Conservation (phyloP, 2,113 vertebrate genomes). For the Phrynosoma platyrhinos region DNA sequence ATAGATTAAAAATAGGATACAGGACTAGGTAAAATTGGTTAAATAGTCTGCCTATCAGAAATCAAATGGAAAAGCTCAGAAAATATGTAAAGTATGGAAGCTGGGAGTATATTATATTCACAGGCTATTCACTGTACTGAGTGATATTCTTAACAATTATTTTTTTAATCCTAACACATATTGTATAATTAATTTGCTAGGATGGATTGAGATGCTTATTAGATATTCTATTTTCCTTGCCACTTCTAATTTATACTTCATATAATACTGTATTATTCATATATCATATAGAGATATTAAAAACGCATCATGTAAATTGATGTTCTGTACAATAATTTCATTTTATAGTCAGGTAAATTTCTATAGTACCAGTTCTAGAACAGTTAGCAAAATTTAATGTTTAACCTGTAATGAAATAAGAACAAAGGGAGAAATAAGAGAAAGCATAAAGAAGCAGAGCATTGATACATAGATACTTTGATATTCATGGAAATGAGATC, state of each 20-base stretch:
- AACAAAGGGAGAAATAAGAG: neutral
- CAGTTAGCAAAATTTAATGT: neutral
- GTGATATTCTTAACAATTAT: neutral
- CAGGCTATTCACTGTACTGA: neutral
- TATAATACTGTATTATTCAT: neutral
- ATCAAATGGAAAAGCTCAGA: neutral
- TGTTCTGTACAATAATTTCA: neutral
- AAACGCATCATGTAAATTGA: neutral
- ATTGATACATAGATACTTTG: neutral
- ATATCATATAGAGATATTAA: neutral
- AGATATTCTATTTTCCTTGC: too few relatives aligned
- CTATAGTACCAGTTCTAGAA: neutral
- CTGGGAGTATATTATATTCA: neutral
- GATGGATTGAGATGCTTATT: neutral
- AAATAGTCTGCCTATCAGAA: neutral
- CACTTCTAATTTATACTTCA: too few relatives aligned
- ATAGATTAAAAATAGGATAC: neutral
- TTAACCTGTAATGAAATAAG: neutral
- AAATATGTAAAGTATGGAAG: neutral
- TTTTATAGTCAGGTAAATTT: neutral
- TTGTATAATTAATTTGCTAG: neutral
- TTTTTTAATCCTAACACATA: neutral
- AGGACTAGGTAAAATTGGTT: neutral
- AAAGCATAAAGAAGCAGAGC: neutral
- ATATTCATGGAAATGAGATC: neutral